Percentiles rank a stretch among this genome's conserved stretches.
Evolutionary conservation across 2,888 invertebrate genomes (phyloP).

Genomic region (Dorcus hopei): DNA sequence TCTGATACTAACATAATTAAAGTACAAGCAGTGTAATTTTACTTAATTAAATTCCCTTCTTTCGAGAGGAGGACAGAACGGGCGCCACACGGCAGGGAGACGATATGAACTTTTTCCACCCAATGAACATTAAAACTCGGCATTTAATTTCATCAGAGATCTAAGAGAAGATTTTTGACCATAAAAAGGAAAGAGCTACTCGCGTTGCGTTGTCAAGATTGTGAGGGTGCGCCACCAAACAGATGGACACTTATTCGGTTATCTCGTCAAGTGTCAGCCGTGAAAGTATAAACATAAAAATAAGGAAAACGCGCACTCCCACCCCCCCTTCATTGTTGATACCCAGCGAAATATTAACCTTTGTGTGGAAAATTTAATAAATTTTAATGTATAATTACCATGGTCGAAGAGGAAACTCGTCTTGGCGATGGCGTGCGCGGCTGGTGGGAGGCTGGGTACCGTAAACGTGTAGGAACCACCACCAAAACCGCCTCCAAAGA

Average conservation of each 20-base stretch:
- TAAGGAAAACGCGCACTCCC: too few species aligned
- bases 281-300: too few species aligned
- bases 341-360: too few species aligned
- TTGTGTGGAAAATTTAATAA: too few species aligned
- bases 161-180: conserved; percentile 53
- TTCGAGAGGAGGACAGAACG: conserved; percentile 29
- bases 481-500: conserved; percentile 45
- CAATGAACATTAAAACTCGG: conserved; percentile 54
- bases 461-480: conserved; percentile 47
- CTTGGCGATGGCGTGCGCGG: conserved; percentile 45
- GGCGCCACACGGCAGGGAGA: conserved; percentile 34
- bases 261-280: too few species aligned
- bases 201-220: conserved; percentile 29
- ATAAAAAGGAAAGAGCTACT: conserved; percentile 46
- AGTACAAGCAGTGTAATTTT: conserved; percentile 57
- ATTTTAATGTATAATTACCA: conserved; percentile 36
- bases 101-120: conserved; percentile 55
- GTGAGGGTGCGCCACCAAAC: conserved; percentile 37
- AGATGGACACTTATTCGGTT: conserved; percentile 41
- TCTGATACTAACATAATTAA: conserved; percentile 56
- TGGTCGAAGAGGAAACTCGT: conserved; percentile 49
- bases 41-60: conserved; percentile 58
- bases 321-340: too few species aligned
- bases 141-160: conserved; percentile 55
- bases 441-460: conserved; percentile 44